Conservation (phyloP, 2,797 vertebrate genomes). For the Rhabdomys pumilio region DNA sequence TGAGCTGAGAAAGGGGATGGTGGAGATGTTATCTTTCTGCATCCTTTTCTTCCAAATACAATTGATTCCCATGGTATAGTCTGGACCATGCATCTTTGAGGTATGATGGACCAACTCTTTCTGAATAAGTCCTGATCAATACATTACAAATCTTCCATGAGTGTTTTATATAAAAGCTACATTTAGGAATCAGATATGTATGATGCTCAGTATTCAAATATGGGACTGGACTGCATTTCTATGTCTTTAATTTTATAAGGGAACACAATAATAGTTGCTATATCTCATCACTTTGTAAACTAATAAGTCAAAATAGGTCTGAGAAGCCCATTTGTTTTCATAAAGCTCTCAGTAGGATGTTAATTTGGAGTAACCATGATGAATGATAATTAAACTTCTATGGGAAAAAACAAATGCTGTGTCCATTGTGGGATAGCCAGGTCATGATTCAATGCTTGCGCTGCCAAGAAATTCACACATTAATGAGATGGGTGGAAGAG, state of each 20-base stretch:
- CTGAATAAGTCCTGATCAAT: constrained; percentile 41
- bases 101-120: not conserved
- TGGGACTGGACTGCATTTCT: constrained; percentile 53
- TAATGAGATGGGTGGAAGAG: not conserved
- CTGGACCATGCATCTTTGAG: not conserved
- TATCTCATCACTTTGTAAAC: constrained; percentile 79
- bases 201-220: constrained; percentile 25
- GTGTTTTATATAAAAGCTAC: constrained; percentile 3
- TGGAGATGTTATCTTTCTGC: not conserved
- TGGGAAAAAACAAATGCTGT: constrained; percentile 72
- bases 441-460: constrained; percentile 2
- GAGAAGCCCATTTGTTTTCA: constrained; percentile 80
- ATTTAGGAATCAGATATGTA: constrained; percentile 24
- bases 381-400: constrained; percentile 85
- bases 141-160: not conserved
- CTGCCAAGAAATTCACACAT: constrained; percentile 36
- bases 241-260: constrained; percentile 73
- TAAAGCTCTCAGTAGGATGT: constrained; percentile 81
- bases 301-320: constrained; percentile 79
- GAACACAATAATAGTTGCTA: constrained; percentile 63
- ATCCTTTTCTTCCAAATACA: not conserved
- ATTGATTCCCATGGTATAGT: not conserved
- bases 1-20: not conserved
- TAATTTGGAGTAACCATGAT: constrained; percentile 82
- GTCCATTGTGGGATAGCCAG: constrained; percentile 32